Evolutionary conservation across 2,113 vertebrate genomes (phyloP).

Genomic region (Cricetomys ansorgei): DNA sequence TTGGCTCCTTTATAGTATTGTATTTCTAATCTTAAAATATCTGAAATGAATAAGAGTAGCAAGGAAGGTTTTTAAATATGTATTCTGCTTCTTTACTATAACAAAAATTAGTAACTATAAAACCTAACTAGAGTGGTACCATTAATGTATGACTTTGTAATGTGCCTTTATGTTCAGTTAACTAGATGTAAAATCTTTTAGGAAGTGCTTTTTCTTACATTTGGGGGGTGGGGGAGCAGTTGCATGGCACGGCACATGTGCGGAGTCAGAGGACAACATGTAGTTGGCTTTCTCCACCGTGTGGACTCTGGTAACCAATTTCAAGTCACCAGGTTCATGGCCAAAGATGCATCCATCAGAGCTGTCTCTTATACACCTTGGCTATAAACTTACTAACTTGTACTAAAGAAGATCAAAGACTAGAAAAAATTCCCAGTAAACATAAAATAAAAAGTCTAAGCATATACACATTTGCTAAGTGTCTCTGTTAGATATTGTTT

Average conservation of each 20-base stretch:
- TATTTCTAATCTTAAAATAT: not conserved
- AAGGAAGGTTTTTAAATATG: not conserved
- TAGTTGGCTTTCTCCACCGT: not conserved
- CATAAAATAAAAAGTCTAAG: not conserved
- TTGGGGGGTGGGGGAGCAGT: not conserved
- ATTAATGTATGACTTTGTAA: not conserved
- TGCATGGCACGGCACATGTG: not conserved
- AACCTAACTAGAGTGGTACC: not conserved
- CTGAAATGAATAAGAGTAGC: not conserved
- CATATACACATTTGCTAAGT: not conserved
- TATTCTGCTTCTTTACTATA: not conserved
- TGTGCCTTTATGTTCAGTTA: not conserved
- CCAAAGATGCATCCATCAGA: not conserved
- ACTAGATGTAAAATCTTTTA: not conserved
- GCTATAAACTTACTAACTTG: not conserved
- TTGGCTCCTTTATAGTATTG: not conserved
- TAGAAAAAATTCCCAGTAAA: conserved; percentile 45
- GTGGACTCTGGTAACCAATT: not conserved
- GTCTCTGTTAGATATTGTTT: not conserved
- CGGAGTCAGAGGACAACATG: not conserved
- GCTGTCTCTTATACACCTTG: not conserved
- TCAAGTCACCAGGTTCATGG: no score
- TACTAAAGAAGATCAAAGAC: not conserved
- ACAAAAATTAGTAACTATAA: not conserved
- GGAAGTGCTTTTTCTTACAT: not conserved